phyloP scores from a whole-genome alignment of 2,797 vertebrate species.

The Serranus cabrilla region DNA sequence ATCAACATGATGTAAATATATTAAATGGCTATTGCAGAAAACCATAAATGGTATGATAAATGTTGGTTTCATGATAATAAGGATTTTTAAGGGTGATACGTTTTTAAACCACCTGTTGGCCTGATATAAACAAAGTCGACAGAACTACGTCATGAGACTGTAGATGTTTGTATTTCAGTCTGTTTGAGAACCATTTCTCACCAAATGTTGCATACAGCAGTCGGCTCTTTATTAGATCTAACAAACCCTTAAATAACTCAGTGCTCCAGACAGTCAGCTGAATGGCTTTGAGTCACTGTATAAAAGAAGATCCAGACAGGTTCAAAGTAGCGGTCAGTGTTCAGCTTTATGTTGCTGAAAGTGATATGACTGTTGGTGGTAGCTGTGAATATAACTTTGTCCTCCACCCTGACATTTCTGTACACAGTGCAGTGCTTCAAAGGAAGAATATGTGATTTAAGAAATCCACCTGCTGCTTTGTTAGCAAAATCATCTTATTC shows the following conservation, averaged over 20 bases:
- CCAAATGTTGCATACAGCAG: background rate
- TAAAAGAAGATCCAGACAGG: constrained; percentile 13
- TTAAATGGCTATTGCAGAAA: no score
- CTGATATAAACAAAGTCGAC: no score
- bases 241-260: background rate
- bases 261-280: background rate
- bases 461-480: background rate
- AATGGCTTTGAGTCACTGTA: background rate
- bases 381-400: background rate
- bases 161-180: no score
- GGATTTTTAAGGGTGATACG: no score
- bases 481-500: background rate
- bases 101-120: no score
- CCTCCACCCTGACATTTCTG: constrained; percentile 1
- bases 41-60: no score
- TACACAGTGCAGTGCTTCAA: background rate
- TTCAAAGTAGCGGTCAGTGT: background rate
- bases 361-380: background rate
- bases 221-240: background rate
- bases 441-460: background rate
- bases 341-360: background rate
- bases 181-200: no score
- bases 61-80: no score
- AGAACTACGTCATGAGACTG: no score
- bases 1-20: no score